phyloP scores from a whole-genome alignment of 2,113 vertebrate genomes.

The Panthera tigris region DNA sequence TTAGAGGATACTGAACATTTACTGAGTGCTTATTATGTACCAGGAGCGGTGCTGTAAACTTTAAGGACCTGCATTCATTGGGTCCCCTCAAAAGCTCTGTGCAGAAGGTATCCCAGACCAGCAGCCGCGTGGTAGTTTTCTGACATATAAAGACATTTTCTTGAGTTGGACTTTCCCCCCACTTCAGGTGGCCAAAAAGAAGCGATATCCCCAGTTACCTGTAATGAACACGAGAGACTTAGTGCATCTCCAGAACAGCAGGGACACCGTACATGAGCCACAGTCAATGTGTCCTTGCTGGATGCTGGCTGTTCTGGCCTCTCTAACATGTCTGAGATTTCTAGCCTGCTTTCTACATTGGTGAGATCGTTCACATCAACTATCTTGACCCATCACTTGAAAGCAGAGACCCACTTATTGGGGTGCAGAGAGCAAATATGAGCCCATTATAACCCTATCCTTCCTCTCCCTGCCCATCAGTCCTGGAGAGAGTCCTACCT shows the following conservation, averaged over 20 bases:
- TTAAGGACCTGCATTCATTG: background rate
- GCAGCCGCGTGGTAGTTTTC: background rate
- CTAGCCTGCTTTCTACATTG: background rate
- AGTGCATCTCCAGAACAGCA: background rate
- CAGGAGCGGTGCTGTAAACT: background rate
- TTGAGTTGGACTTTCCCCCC: background rate
- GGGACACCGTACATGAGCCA: background rate
- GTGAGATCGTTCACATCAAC: background rate
- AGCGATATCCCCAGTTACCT: background rate
- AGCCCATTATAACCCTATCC: background rate
- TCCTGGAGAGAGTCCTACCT: background rate
- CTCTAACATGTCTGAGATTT: background rate
- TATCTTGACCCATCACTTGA: background rate
- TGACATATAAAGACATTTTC: background rate
- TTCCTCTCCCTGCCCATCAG: background rate
- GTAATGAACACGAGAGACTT: background rate
- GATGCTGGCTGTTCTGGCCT: background rate
- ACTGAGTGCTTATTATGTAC: background rate
- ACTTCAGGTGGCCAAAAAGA: background rate
- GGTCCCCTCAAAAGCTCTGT: background rate
- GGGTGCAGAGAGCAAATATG: background rate
- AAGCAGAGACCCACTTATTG: background rate
- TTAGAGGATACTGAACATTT: background rate
- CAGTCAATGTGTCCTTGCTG: rapidly evolving
- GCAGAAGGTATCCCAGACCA: background rate